Evolutionary conservation across 2,888 invertebrate species (phyloP), one percentile per base, ranked within the genome.

Genomic region (Bombyx huttoni): DNA sequence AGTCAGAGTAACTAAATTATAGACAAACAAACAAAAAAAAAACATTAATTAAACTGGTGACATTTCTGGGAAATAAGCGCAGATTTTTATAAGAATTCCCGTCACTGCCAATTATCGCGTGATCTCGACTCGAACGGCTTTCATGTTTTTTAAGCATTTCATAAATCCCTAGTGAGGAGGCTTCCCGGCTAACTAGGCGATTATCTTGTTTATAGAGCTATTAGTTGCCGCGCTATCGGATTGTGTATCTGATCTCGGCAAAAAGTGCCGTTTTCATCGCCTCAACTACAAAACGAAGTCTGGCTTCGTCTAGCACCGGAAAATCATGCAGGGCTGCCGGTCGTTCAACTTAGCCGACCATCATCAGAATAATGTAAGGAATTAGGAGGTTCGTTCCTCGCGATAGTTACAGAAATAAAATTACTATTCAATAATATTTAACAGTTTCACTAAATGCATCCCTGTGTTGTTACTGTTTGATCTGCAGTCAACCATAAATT

Each of bases 121-220:
- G 40, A 40, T 40, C 49, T 49, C 34, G 48, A 34, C 47, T 49
- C 50, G 48, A 14, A 35, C 48, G 49, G 49, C 60, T 58, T 56
- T 67, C 58, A 66, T 63, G 63, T 67, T 46, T 63, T 63, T 67
- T 59, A 63, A 57, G 52, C 53, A 63, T 69, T 67, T 70, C 58
- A 67, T 66, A 73, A 70, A 68, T 70, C 59, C 53, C 54, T 47
- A 54, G 57, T 57, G 52, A 56, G 63, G 64, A 62, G 66, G 60
- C 67, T 75, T 78, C 75, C 76, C 76, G 76, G 77, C 70, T 76
- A 78, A 77, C 76, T 71, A 70, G 76, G 62, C 75, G 81, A 78
- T 83, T 80, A 85, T 82, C 81, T 83, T 73, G 80, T 85, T 84
- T 84, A 83, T 85, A 79, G 80, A 79, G 81, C 81, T 83, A 83